Evolutionary conservation across 2,888 invertebrate species (phyloP).

Genomic region (Esperia sulphurella): DNA sequence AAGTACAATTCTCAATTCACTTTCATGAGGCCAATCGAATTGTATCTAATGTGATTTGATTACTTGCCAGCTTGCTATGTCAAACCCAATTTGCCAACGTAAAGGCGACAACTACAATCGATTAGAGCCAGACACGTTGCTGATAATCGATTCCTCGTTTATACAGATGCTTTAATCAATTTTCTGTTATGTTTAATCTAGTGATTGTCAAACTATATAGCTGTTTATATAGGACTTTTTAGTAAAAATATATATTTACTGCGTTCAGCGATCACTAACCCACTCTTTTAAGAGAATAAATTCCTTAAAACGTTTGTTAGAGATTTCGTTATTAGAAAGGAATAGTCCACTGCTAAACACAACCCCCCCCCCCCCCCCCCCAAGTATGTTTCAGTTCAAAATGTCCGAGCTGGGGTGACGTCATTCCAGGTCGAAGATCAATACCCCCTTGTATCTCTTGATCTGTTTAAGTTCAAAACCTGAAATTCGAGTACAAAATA

Average conservation of each 20-base stretch:
- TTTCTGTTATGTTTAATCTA: constrained; percentile 46
- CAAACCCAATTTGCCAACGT: constrained; percentile 25
- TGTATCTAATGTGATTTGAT: neutral
- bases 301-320: too few species aligned
- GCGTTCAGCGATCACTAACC: neutral
- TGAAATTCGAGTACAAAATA: too few species aligned
- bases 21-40: neutral
- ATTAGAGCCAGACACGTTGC: constrained; percentile 68
- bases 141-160: constrained; percentile 65
- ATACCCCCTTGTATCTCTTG: too few species aligned
- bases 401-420: too few species aligned
- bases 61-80: constrained; percentile 4
- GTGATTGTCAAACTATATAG: neutral
- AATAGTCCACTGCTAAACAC: too few species aligned
- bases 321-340: too few species aligned
- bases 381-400: too few species aligned
- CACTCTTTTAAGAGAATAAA: too few species aligned
- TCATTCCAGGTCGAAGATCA: too few species aligned
- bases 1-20: neutral
- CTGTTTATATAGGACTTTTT: too few species aligned
- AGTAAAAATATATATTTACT: neutral
- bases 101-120: constrained; percentile 72
- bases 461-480: too few species aligned
- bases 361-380: too few species aligned
- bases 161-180: constrained; percentile 53